Conservation (phyloP, 2,888 invertebrate genomes). For the Gibbula magus region DNA sequence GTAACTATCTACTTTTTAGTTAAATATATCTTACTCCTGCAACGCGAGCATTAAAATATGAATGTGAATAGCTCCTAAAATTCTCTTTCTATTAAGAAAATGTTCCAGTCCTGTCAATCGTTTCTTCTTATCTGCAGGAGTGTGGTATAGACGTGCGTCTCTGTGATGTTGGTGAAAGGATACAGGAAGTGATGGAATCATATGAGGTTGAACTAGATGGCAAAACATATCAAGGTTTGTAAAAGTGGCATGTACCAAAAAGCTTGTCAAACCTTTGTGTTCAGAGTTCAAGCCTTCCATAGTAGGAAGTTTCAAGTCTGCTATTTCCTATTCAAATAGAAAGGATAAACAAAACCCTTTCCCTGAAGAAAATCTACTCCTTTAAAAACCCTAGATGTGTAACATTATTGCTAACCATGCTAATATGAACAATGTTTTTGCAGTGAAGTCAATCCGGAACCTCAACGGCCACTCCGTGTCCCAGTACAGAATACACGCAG, state of each 20-base stretch:
- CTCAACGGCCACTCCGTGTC: constrained; percentile 99
- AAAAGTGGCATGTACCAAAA: too few relatives aligned
- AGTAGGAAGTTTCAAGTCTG: background rate
- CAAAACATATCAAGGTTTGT: constrained; percentile 87
- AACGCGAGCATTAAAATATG: too few relatives aligned
- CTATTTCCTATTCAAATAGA: background rate
- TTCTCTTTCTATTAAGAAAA: background rate
- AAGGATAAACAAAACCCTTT: background rate
- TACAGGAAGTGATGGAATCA: constrained; percentile 99
- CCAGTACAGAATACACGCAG: constrained; percentile 93
- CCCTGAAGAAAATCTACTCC: background rate
- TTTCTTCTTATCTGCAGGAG: constrained; percentile 75
- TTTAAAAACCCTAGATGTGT: background rate
- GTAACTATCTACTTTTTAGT: too few relatives aligned
- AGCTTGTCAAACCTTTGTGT: too few relatives aligned
- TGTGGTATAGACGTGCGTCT: constrained; percentile 97
- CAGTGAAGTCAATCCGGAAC: constrained; percentile 95
- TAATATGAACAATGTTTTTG: background rate
- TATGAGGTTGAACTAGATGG: constrained; percentile 98
- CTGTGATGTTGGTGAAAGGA: constrained; percentile 95
- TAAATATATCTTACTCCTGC: background rate
- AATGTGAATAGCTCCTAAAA: background rate
- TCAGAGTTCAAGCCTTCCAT: too few relatives aligned
- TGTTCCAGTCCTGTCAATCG: background rate
- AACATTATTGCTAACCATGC: background rate